Evolutionary conservation across 1,140 invertebrate genomes (phyloP).

Genomic region (Proctacanthus coquilletti): DNA sequence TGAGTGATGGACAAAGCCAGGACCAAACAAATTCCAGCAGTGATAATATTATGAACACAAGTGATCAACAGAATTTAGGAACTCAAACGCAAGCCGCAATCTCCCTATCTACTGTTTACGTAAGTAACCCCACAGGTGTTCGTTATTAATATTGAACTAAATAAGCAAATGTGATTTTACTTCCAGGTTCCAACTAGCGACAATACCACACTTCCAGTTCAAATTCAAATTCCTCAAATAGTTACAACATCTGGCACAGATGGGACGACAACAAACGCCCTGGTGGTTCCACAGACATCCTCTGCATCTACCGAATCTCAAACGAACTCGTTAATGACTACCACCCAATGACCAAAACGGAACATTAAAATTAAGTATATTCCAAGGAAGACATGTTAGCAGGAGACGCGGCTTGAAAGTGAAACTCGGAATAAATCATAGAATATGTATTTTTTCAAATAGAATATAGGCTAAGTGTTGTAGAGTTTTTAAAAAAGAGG

Average conservation of each 20-base stretch:
- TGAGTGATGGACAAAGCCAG: background rate
- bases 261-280: conserved; percentile 3
- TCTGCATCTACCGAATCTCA: conserved; percentile 1
- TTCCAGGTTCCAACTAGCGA: conserved; percentile 5
- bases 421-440: too few relatives aligned
- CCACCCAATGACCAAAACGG: too few relatives aligned
- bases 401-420: too few relatives aligned
- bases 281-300: background rate
- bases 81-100: background rate
- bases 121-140: conserved; percentile 1
- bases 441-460: too few relatives aligned
- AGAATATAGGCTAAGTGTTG: too few relatives aligned
- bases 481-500: too few relatives aligned
- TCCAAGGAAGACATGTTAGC: too few relatives aligned
- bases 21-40: background rate
- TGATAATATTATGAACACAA: background rate
- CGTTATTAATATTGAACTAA: background rate
- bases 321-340: too few relatives aligned
- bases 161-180: background rate
- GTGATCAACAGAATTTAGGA: background rate
- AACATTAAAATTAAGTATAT: too few relatives aligned
- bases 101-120: background rate
- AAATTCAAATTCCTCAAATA: conserved; percentile 6
- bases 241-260: conserved; percentile 3
- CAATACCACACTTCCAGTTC: conserved; percentile 6